Base-by-base conservation (phyloP, 2,113 vertebrate genomes). In the Nibea coibor region DNA sequence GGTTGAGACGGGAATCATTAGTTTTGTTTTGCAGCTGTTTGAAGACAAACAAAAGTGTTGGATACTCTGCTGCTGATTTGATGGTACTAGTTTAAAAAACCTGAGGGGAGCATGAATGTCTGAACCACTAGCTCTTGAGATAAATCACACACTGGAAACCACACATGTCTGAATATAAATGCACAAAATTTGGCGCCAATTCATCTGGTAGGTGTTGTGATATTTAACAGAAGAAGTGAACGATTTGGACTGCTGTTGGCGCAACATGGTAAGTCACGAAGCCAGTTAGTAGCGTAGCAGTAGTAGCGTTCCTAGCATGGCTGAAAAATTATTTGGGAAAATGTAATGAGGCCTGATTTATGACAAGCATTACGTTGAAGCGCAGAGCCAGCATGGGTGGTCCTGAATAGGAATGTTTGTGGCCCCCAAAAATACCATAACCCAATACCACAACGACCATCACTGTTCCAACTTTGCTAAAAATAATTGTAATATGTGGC, bases 331-430 rank as follows among this genome's bases (percentile, higher is more conserved):
- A 62, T 22, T 11, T 0, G 3, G 1, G 10, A 35, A 50, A 24
- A 65, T 20, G 11, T 26, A 59, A 28, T 43, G 2, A 22, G 17
- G 61, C 26, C 15, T 45, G 35, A 63, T 45, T 3, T 16, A 19
- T 51, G 35, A 43, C n/a, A 10, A 57, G 19, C 2, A 20, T 20
- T 9, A n/a, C 31, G 6, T 22, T 50, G 11, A 66, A 48, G 9
- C 9, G 1, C 3, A 19, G 28, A 66, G 26, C 19, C 14, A 45
- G 12, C 0, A 20, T 53, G 63, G 78, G 71, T 69, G 56, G 65
- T 75, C 57, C n/a, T 57, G 10, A 50, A 22, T n/a, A 75, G 66
- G 28, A 67, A 76, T 64, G n/a, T 57, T 16, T 54, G 4, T 24
- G 15, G n/a, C 17, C 24, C 17, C 24, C n/a, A 22, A 28, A 70